phyloP scores from a whole-genome alignment of 2,113 vertebrate species.

The Saguinus midas region DNA sequence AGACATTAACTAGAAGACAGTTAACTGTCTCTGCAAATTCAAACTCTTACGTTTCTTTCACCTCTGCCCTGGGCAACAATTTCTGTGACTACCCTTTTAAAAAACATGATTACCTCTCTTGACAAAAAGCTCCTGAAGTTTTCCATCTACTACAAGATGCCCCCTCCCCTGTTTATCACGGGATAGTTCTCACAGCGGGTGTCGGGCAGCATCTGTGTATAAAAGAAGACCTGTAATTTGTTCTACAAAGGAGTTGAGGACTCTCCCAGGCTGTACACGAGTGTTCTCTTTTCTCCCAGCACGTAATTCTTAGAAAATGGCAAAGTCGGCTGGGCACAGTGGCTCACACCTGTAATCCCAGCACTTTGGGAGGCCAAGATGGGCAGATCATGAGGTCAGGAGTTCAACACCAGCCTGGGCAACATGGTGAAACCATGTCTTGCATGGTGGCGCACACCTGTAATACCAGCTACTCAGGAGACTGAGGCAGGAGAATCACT shows the following conservation, averaged over 20 bases:
- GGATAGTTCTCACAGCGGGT: not conserved
- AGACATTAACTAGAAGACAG: not conserved
- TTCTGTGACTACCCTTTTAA: not conserved
- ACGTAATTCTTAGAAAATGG: not conserved
- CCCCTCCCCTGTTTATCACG: not conserved
- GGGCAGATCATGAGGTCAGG: no score
- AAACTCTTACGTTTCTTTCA: not conserved
- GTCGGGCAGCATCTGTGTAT: accelerated
- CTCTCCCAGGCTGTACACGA: not conserved
- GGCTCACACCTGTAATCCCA: no score
- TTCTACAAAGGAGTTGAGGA: not conserved
- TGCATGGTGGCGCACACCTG: no score
- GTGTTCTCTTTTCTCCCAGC: not conserved
- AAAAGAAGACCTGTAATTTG: not conserved
- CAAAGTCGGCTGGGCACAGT: no score
- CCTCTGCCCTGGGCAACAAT: not conserved
- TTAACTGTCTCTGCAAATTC: not conserved
- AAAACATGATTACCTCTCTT: not conserved
- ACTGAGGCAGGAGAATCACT: no score
- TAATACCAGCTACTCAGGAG: no score
- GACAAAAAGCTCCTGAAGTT: not conserved
- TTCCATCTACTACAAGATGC: not conserved
- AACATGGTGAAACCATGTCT: no score
- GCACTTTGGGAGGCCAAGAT: no score
- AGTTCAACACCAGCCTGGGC: no score